Base-by-base conservation (phyloP, 92 coral and sea anemone genomes). In the Scolanthus callimorphus region DNA sequence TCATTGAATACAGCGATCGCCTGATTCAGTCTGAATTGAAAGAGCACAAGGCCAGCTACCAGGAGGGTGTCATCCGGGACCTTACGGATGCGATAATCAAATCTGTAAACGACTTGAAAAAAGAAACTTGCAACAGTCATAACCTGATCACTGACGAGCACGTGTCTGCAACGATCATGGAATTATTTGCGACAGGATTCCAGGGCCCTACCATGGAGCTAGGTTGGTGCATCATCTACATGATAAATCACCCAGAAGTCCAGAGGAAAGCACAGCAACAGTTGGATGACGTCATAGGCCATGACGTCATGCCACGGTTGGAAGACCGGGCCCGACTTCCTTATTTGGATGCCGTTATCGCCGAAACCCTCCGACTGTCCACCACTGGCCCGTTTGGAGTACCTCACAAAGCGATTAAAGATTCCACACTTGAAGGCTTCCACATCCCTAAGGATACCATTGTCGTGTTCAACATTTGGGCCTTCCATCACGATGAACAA, bases 391-490 rank as follows among this genome's bases (percentile, higher is more conserved):
- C 76, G 3, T 34, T 83, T 55, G 65, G 87, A 45, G 57, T 83
- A 1, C 90, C 90, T 1, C 90, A 83, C 66, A 65, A 78, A 47
- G 66, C 90, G 12, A 73, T 81, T 1, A 55, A 77, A 23, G 90
- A 83, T 34, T 62, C 90, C 0, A 44, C 68, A 0, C 81, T 83
- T 2, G 68, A 71, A 0, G 90, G 85, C 3, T 83, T 63, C 29
- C 52, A 60, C 24, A 70, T 83, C 24, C 90, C 90, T 6, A 78
- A 78, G 23, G 90, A 75, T 53, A 92, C 96, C 20, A 77, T 84
- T 34, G 77, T 88, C 27, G 68, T 88, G 4, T 69, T 89, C 34
- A 92, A 92, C 41, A 66, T 84, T 10, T 88, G 84, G 89, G 96
- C 92, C 1, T 74, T 92, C 47, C 98, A 92, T 39, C 91, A 92